Evolutionary conservation across 92 coral and sea anemone species (phyloP).

Genomic region (Virgularia gustaviana): DNA sequence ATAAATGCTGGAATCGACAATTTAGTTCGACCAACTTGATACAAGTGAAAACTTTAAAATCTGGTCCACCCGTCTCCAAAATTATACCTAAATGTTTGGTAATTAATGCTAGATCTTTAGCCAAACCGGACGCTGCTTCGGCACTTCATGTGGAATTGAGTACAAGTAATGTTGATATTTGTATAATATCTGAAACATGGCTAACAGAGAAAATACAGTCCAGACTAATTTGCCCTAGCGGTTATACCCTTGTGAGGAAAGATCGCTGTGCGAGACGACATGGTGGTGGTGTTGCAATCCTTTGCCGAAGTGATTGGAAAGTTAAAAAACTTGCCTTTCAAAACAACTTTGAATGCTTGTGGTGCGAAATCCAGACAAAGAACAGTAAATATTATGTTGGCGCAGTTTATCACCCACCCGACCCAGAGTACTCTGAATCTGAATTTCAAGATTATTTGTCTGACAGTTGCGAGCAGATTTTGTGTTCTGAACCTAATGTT

Average conservation of each 20-base stretch:
- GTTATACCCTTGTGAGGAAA: slow-evolving; percentile 7
- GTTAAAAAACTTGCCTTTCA: too few relatives aligned
- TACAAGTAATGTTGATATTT: too few relatives aligned
- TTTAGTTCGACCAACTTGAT: too few relatives aligned
- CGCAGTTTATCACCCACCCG: slow-evolving; percentile 52
- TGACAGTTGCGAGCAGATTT: slow-evolving; percentile 52
- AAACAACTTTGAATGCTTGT: slow-evolving; percentile 36
- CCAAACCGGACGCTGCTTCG: slow-evolving; percentile 51
- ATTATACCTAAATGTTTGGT: slow-evolving; percentile 47
- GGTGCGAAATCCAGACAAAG: slow-evolving; percentile 25
- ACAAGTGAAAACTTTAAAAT: too few relatives aligned
- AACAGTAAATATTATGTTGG: slow-evolving; percentile 51
- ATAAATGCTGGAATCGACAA: too few relatives aligned
- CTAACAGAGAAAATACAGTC: slow-evolving; percentile 35
- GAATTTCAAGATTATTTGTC: slow-evolving; percentile 45
- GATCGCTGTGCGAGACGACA: slow-evolving; percentile 22
- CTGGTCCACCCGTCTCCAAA: slow-evolving; percentile 50
- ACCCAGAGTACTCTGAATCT: slow-evolving; percentile 41
- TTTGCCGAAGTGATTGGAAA: slow-evolving; percentile 35
- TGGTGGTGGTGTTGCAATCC: slow-evolving; percentile 39
- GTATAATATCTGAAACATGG: slow-evolving; percentile 56
- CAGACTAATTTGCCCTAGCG: slow-evolving; percentile 44
- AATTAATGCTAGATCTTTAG: slow-evolving; percentile 50
- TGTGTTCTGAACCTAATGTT: slow-evolving; percentile 48
- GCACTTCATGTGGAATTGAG: slow-evolving; percentile 26